These are phyloP conservation scores for Panthera leo DNA, from an alignment of 2,113 vertebrate genomes.

Conservation along the genomic window DNA sequence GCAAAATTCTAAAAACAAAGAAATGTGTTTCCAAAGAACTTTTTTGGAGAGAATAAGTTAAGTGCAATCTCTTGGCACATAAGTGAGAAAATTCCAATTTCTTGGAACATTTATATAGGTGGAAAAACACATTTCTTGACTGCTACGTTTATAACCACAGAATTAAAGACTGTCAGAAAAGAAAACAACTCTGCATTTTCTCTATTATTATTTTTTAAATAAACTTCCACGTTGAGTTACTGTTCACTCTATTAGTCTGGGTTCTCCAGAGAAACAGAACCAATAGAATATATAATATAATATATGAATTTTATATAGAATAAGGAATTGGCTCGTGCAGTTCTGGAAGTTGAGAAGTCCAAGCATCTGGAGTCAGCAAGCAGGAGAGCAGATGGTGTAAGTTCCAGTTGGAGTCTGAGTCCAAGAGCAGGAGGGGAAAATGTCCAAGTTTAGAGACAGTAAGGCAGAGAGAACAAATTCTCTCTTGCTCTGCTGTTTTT, in stretches of 20 bases:
- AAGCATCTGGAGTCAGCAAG: background rate
- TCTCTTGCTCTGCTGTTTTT: background rate
- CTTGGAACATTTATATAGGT: background rate
- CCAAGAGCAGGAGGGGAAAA: background rate
- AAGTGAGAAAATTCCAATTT: background rate
- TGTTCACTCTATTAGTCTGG: background rate
- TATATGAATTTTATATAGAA: background rate
- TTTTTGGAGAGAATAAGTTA: background rate
- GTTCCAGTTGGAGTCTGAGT: background rate
- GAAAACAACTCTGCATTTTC: background rate
- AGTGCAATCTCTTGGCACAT: background rate
- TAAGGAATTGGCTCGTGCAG: background rate
- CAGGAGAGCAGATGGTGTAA: background rate
- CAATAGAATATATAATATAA: background rate
- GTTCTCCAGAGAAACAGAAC: background rate
- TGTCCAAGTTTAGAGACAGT: background rate
- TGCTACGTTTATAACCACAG: background rate
- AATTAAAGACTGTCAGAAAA: background rate
- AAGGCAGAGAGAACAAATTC: background rate
- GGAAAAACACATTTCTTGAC: background rate
- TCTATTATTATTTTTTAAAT: background rate
- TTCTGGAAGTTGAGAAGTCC: background rate
- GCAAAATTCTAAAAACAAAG: background rate
- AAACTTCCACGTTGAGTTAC: background rate
- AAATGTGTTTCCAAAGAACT: background rate